Conservation (phyloP, 2,888 invertebrate genomes). For the Smittia aterrima region DNA sequence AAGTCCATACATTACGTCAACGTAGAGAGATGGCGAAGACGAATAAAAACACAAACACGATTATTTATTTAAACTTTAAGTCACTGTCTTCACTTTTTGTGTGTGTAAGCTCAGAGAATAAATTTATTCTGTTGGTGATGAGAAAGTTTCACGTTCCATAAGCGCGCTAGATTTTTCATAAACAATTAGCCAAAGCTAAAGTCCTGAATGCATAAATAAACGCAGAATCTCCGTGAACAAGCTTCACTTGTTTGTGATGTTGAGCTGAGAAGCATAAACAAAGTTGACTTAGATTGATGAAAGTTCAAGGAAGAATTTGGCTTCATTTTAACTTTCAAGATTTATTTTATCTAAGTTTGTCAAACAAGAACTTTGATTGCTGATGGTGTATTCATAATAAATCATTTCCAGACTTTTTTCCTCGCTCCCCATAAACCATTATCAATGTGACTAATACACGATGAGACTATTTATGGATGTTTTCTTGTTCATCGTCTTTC, state of each 20-base stretch:
- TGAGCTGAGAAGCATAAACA: neutral
- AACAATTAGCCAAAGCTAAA: constrained; percentile 30
- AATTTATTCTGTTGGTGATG: neutral
- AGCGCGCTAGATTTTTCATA: constrained; percentile 24
- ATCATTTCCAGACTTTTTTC: constrained; percentile 3
- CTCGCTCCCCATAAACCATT: neutral
- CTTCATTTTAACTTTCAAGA: too few relatives aligned
- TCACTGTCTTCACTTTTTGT: constrained; percentile 14
- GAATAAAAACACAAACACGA: neutral
- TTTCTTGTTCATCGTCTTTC: neutral
- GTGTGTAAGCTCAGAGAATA: neutral
- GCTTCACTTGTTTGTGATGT: neutral
- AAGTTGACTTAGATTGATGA: neutral
- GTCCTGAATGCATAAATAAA: constrained; percentile 27
- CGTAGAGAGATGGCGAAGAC: neutral
- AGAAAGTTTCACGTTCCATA: neutral
- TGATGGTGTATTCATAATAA: constrained; percentile 32
- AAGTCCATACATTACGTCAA: constrained; percentile 34
- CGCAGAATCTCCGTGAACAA: neutral
- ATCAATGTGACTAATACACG: constrained; percentile 25
- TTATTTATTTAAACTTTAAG: constrained; percentile 39
- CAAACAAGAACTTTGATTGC: constrained; percentile 21
- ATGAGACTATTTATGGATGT: constrained; percentile 10
- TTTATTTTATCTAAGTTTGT: neutral
- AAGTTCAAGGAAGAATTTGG: too few relatives aligned